phyloP scores from a whole-genome alignment of 1,140 invertebrate species.

The Drosophila nigrodunni region DNA sequence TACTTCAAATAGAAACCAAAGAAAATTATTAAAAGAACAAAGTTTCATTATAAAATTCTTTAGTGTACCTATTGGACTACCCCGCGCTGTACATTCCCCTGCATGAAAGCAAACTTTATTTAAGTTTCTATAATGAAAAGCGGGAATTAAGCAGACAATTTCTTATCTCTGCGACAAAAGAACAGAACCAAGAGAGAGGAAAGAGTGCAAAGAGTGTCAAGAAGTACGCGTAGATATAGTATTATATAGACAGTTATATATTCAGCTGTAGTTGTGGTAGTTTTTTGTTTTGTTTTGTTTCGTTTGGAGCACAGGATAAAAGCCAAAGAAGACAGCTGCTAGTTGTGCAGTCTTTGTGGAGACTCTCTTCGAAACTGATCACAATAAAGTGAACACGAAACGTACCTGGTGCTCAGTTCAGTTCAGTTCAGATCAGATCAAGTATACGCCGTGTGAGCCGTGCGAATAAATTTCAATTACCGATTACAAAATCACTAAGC shows the following conservation, averaged over 20 bases:
- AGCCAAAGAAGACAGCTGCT: constrained; percentile 23
- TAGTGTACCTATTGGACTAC: not conserved
- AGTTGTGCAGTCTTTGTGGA: constrained; percentile 16
- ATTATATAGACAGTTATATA: too few species aligned
- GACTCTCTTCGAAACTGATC: not conserved
- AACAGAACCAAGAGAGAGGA: not conserved
- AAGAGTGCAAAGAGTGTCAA: not conserved
- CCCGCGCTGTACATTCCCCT: not conserved
- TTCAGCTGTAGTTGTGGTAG: too few species aligned
- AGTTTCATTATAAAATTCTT: not conserved
- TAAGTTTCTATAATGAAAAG: constrained; percentile 23
- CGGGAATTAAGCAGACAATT: not conserved
- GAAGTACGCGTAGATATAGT: not conserved
- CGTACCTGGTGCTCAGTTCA: not conserved
- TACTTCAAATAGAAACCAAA: not conserved
- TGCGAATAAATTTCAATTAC: constrained; percentile 27
- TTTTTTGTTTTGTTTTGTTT: not conserved
- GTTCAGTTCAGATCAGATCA: constrained; percentile 30
- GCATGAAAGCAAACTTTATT: constrained; percentile 14
- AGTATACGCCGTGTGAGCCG: constrained; percentile 62
- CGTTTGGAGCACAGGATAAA: constrained; percentile 35
- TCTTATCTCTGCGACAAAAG: constrained; percentile 28
- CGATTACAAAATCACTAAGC: constrained; percentile 16
- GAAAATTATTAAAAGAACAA: not conserved
- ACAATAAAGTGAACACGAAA: not conserved